Percentiles rank a stretch among this genome's conserved stretches.
Evolutionary conservation across 2,113 vertebrate genomes (phyloP).

Genomic region (Engystomops pustulosus): DNA sequence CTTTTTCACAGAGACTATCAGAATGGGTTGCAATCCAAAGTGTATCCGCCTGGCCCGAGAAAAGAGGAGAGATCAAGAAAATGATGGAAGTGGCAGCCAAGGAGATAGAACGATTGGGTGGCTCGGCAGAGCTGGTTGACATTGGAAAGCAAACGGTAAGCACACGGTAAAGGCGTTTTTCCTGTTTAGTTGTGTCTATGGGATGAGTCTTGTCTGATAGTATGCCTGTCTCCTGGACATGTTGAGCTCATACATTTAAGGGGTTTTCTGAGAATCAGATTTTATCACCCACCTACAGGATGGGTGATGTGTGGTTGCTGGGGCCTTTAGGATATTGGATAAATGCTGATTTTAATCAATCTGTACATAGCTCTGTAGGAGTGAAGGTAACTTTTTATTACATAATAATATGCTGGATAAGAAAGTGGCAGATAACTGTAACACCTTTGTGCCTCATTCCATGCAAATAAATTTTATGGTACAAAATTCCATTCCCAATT

Average conservation of each 20-base stretch:
- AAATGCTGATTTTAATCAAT: neutral
- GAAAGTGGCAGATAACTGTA: too few relatives aligned
- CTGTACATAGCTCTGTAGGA: neutral
- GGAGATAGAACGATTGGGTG: conserved; percentile 87
- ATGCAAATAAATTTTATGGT: neutral
- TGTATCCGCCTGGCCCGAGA: conserved; percentile 93
- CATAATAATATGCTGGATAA: too few relatives aligned
- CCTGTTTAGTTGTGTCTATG: too few relatives aligned
- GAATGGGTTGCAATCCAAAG: conserved; percentile 94
- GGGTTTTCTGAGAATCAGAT: too few relatives aligned
- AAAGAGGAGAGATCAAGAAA: conserved; percentile 83
- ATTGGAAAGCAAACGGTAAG: conserved; percentile 87
- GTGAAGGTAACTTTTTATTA: neutral
- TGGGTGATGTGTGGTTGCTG: too few relatives aligned
- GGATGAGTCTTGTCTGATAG: too few relatives aligned
- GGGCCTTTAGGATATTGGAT: too few relatives aligned
- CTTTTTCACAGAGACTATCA: conserved; percentile 78
- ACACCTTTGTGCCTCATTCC: neutral
- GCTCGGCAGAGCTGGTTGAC: conserved; percentile 84
- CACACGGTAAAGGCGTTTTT: too few relatives aligned
- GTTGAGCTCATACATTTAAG: too few relatives aligned
- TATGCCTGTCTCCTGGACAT: too few relatives aligned
- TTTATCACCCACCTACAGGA: neutral
- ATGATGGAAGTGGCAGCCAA: conserved; percentile 92
- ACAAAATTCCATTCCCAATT: neutral